These are phyloP conservation scores for Drosophila affinis DNA, from an alignment of 2,888 invertebrate genomes.

Conservation along the genomic window DNA sequence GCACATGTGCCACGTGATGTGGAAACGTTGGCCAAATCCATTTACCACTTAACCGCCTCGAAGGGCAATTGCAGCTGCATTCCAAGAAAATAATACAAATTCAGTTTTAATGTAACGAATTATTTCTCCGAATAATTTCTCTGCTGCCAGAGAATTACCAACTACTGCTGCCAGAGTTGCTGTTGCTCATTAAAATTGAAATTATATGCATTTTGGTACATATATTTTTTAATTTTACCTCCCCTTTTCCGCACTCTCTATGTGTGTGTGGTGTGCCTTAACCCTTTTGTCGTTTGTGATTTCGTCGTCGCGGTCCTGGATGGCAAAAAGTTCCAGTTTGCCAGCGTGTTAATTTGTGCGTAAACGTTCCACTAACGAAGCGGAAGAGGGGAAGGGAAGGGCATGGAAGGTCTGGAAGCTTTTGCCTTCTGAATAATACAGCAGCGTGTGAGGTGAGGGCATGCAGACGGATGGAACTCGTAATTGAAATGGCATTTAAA, in stretches of 20 bases:
- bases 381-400: conserved; percentile 30
- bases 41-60: conserved; percentile 10
- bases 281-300: conserved; percentile 59
- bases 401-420: conserved; percentile 31
- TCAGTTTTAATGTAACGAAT: conserved; percentile 25
- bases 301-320: conserved; percentile 19
- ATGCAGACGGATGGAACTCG: conserved; percentile 39
- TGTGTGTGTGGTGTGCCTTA: conserved; percentile 6
- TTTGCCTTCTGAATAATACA: conserved; percentile 16
- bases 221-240: conserved; percentile 45
- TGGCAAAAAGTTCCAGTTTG: conserved; percentile 50
- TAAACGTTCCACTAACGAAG: conserved; percentile 72
- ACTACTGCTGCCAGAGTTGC: not conserved
- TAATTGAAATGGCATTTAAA: conserved; percentile 73
- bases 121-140: conserved; percentile 30
- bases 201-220: conserved; percentile 52
- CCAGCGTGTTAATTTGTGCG: conserved; percentile 74
- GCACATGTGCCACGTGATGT: conserved; percentile 36
- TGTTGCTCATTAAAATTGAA: conserved; percentile 69
- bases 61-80: conserved; percentile 15
- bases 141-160: not conserved
- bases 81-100: conserved; percentile 36
- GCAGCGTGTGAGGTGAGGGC: not conserved
- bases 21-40: conserved; percentile 23
- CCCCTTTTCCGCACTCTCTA: not conserved